Evolutionary conservation across 2,888 invertebrate genomes (phyloP).

Genomic region (Aporophyla lueneburgensis): DNA sequence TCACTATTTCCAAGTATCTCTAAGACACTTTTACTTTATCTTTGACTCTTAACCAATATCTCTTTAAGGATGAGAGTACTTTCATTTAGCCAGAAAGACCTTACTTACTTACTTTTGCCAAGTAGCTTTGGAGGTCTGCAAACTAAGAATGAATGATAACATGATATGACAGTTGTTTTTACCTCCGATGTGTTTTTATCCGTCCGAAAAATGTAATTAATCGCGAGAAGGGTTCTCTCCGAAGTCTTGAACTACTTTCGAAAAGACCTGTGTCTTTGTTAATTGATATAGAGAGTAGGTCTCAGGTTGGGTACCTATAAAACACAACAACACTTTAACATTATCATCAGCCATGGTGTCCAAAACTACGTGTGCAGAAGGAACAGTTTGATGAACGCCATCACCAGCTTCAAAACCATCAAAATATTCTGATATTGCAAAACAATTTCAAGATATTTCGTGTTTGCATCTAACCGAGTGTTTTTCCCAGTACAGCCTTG

Average conservation of each 20-base stretch:
- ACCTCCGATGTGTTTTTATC: too few species aligned
- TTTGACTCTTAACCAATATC: background rate
- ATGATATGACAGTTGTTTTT: too few species aligned
- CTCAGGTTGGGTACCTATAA: too few species aligned
- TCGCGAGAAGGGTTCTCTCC: too few species aligned
- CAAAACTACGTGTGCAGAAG: background rate
- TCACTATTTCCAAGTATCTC: background rate
- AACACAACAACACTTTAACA: too few species aligned
- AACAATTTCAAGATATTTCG: conserved; percentile 15
- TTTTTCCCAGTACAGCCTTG: conserved; percentile 51
- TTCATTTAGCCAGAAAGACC: background rate
- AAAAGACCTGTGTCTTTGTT: too few species aligned
- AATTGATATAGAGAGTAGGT: too few species aligned
- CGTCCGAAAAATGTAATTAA: too few species aligned
- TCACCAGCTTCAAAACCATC: background rate
- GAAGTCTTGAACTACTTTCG: too few species aligned
- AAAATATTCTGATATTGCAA: background rate
- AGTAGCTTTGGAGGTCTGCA: too few species aligned
- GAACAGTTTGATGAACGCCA: background rate
- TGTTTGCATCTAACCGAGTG: background rate
- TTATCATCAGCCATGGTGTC: background rate
- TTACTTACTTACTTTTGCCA: background rate
- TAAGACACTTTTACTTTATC: background rate
- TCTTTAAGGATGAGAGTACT: background rate
- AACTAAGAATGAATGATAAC: too few species aligned